These are phyloP conservation scores for Siniperca chuatsi DNA, from an alignment of 2,113 vertebrate species.

Conservation along the genomic window DNA sequence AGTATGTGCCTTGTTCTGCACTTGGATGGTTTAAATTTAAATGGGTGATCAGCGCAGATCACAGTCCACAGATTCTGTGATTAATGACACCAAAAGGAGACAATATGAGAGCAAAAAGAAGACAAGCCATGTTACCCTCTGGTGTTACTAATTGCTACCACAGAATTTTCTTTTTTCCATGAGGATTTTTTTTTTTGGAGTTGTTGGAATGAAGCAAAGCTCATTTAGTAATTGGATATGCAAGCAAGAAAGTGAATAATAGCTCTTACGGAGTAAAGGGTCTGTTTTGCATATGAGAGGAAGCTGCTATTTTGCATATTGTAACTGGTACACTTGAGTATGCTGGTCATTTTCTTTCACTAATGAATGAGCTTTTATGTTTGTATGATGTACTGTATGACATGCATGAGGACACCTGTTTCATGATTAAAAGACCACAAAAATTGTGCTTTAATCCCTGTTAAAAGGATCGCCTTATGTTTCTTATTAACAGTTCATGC, in stretches of 20 bases:
- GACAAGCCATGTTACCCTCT: slow-evolving; percentile 72
- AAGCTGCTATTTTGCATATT: slow-evolving; percentile 76
- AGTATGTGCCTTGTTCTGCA: slow-evolving; percentile 1
- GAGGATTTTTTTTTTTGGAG: slow-evolving; percentile 53
- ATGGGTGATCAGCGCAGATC: slow-evolving; percentile 45
- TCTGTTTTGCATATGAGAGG: slow-evolving; percentile 77
- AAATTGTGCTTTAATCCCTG: slow-evolving; percentile 54
- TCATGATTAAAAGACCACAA: slow-evolving; percentile 56
- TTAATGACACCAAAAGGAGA: slow-evolving; percentile 71
- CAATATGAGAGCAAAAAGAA: slow-evolving; percentile 63
- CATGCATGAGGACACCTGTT: slow-evolving; percentile 63
- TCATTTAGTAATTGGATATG: slow-evolving; percentile 81
- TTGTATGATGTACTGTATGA: slow-evolving; percentile 51
- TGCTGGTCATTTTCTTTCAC: slow-evolving; percentile 72
- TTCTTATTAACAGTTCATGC: slow-evolving; percentile 44
- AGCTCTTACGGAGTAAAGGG: slow-evolving; percentile 76
- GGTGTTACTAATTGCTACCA: slow-evolving; percentile 80
- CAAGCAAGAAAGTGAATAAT: slow-evolving; percentile 80
- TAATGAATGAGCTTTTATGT: slow-evolving; percentile 73
- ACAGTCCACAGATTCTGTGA: slow-evolving; percentile 51
- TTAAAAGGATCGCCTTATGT: slow-evolving; percentile 57
- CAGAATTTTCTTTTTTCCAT: slow-evolving; percentile 39
- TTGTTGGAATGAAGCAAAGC: slow-evolving; percentile 77
- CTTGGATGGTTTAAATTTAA: slow-evolving; percentile 40
- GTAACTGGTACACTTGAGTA: slow-evolving; percentile 64